phyloP scores from a whole-genome alignment of 2,113 vertebrate species.

The Trogon melanurus region DNA sequence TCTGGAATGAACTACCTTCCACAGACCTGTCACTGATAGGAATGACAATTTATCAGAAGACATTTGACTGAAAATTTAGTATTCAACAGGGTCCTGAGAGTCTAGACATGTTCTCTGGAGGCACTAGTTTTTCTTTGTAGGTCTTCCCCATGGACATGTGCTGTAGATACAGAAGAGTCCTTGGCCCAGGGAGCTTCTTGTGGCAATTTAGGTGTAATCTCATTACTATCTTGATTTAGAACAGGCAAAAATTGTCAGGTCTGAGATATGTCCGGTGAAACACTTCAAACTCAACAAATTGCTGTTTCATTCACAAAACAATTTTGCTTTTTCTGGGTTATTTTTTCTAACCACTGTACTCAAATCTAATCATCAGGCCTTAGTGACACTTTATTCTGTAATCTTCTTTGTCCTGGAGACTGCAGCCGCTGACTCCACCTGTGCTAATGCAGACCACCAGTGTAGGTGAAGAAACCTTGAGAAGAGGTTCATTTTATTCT shows the following conservation, averaged over 20 bases:
- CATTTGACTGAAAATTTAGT: not conserved
- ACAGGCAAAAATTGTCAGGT: not conserved
- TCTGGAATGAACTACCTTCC: not conserved
- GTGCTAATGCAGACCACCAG: not conserved
- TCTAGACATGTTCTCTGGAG: not conserved
- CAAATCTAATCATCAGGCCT: not conserved
- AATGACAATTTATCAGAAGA: not conserved
- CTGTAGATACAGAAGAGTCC: not conserved
- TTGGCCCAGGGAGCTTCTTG: not conserved
- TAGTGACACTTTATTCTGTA: not conserved
- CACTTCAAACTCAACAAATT: not conserved
- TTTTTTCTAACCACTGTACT: not conserved
- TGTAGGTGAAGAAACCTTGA: not conserved
- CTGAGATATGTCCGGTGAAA: not conserved
- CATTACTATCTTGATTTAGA: not conserved
- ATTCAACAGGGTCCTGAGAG: not conserved
- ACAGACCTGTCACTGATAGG: not conserved
- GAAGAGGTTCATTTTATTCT: not conserved
- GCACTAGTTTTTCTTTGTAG: not conserved
- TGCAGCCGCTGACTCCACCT: not conserved
- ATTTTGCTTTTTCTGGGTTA: not conserved
- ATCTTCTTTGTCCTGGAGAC: not conserved
- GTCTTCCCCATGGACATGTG: not conserved
- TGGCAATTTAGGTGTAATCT: not conserved
- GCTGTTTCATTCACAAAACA: not conserved